These are phyloP conservation scores for Tetraodon nigroviridis DNA, from an alignment of 2,113 vertebrate genomes.

Conservation along the genomic window DNA sequence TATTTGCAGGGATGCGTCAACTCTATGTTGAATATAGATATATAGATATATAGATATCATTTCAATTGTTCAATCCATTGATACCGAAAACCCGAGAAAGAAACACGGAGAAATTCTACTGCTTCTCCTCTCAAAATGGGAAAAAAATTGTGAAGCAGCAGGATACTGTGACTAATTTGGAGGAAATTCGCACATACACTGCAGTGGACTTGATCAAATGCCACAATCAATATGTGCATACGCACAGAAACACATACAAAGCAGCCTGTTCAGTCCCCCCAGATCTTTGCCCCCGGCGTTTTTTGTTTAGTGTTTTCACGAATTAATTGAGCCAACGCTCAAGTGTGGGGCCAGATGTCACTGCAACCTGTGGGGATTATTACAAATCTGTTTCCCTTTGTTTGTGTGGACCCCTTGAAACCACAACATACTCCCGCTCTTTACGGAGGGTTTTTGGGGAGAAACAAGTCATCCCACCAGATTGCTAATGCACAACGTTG, in stretches of 20 bases:
- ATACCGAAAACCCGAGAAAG: too few relatives aligned
- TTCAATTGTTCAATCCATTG: too few relatives aligned
- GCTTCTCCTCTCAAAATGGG: too few relatives aligned
- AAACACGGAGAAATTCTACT: too few relatives aligned
- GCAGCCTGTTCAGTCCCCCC: slow-evolving; percentile 58
- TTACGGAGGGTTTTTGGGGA: slow-evolving; percentile 52
- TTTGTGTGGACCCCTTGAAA: slow-evolving; percentile 60
- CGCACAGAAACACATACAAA: slow-evolving; percentile 16
- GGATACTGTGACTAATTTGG: slow-evolving; percentile 36
- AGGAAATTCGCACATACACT: slow-evolving; percentile 31
- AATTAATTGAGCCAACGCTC: slow-evolving; percentile 71
- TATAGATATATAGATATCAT: too few relatives aligned
- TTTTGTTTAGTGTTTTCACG: slow-evolving; percentile 71
- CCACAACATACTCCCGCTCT: slow-evolving; percentile 35
- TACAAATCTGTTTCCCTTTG: slow-evolving; percentile 73
- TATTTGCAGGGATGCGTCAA: too few relatives aligned
- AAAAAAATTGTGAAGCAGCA: slow-evolving; percentile 12
- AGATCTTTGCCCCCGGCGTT: slow-evolving; percentile 69
- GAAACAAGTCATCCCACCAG: slow-evolving; percentile 54
- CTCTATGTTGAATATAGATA: too few relatives aligned
- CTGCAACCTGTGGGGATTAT: slow-evolving; percentile 72
- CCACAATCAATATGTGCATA: slow-evolving; percentile 53
- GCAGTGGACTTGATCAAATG: slow-evolving; percentile 54
- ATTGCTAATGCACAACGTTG: slow-evolving; percentile 67
- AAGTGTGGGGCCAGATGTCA: slow-evolving; percentile 72